Conservation (phyloP, 2,113 vertebrate genomes). For the Daboia siamensis region DNA sequence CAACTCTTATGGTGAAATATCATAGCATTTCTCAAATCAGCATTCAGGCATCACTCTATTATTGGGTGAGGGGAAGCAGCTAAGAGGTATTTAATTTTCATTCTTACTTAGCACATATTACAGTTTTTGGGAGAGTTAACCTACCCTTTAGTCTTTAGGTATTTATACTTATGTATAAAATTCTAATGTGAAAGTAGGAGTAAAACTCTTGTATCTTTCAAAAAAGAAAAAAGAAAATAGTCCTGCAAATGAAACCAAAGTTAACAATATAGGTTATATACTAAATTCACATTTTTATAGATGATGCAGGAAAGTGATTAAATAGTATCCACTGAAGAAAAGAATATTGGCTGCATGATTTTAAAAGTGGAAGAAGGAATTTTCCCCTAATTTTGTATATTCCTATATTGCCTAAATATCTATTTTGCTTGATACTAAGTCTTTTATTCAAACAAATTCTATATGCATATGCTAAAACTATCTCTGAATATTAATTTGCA, state of each 20-base stretch:
- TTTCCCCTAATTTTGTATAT: background rate
- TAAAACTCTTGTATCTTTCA: background rate
- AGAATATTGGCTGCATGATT: background rate
- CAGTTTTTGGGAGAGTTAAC: background rate
- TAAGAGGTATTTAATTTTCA: slow-evolving; percentile 12
- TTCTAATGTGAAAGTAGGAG: background rate
- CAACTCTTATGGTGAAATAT: background rate
- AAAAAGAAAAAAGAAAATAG: background rate
- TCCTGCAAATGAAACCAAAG: background rate
- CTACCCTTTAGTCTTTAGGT: background rate
- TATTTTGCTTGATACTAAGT: background rate
- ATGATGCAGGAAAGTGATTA: background rate
- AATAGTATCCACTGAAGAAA: background rate
- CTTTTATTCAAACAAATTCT: background rate
- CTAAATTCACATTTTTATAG: background rate
- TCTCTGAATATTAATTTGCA: background rate
- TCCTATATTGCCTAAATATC: background rate
- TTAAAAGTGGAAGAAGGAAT: background rate
- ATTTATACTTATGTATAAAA: slow-evolving; percentile 1
- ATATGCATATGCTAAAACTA: background rate
- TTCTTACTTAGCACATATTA: slow-evolving; percentile 8
- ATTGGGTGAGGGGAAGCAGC: background rate
- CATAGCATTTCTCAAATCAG: slow-evolving; percentile 9
- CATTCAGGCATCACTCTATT: slow-evolving; percentile 18
- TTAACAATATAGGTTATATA: background rate